Evolutionary conservation across 2,888 invertebrate genomes (phyloP).

Genomic region (Epistrophella euchroma): DNA sequence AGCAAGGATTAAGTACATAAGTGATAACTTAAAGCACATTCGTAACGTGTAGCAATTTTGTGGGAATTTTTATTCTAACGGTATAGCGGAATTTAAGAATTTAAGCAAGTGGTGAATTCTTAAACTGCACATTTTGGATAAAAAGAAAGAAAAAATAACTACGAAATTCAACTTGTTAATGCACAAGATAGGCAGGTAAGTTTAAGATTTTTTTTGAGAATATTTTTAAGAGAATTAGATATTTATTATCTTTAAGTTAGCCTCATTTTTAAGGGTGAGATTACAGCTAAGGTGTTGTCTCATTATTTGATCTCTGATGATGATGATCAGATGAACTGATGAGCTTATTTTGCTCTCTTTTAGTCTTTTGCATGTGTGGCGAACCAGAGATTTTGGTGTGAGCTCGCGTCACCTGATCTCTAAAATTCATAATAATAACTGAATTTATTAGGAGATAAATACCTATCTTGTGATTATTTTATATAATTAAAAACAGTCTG

Average conservation of each 20-base stretch:
- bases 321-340: slow-evolving; percentile 6
- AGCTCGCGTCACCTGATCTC: slow-evolving; percentile 13
- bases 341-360: slow-evolving; percentile 9
- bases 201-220: not conserved
- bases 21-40: slow-evolving; percentile 36
- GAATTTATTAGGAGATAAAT: not conserved
- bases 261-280: not conserved
- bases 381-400: not conserved
- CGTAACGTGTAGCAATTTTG: slow-evolving; percentile 13
- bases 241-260: not conserved
- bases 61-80: slow-evolving; percentile 66
- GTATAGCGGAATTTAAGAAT: slow-evolving; percentile 50
- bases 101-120: slow-evolving; percentile 30
- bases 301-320: not conserved
- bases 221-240: not conserved
- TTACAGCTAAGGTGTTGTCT: not conserved
- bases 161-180: slow-evolving; percentile 12
- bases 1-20: slow-evolving; percentile 72
- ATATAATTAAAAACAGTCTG: too few species aligned
- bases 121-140: slow-evolving; percentile 54
- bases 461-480: too few species aligned
- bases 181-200: slow-evolving; percentile 15
- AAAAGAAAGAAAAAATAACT: slow-evolving; percentile 1
- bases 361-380: not conserved
- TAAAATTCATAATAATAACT: not conserved